Conservation (phyloP, 2,888 invertebrate genomes). For the Griposia aprilina region DNA sequence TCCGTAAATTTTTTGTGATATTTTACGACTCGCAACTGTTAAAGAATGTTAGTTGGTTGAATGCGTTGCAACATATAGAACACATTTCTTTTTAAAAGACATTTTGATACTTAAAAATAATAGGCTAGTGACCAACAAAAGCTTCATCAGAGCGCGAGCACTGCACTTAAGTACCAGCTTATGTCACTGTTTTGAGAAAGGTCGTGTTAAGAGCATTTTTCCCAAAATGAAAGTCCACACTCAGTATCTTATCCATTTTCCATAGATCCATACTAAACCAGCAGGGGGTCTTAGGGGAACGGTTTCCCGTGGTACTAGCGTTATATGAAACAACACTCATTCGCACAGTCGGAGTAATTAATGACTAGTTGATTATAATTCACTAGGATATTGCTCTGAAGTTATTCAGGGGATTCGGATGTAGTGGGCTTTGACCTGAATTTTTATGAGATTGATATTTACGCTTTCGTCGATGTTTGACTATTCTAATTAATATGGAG, state of each 20-base stretch:
- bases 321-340: conserved; percentile 69
- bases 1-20: background rate
- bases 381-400: conserved; percentile 51
- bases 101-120: background rate
- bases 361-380: conserved; percentile 69
- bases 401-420: conserved; percentile 12
- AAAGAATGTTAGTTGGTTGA: background rate
- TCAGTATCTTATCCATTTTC: conserved; percentile 42
- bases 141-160: background rate
- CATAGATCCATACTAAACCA: conserved; percentile 35
- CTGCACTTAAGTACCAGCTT: background rate
- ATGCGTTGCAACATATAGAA: too few species aligned
- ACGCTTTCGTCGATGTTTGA: background rate
- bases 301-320: conserved; percentile 61
- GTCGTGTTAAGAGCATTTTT: background rate
- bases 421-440: conserved; percentile 31
- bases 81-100: background rate
- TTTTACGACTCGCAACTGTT: background rate
- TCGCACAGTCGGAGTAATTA: conserved; percentile 70
- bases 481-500: background rate
- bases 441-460: conserved; percentile 21
- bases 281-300: conserved; percentile 62
- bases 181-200: background rate
- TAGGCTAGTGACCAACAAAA: background rate
- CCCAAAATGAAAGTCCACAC: background rate